Evolutionary conservation across 2,113 vertebrate species (phyloP).

Genomic region (Capricornis sumatraensis): DNA sequence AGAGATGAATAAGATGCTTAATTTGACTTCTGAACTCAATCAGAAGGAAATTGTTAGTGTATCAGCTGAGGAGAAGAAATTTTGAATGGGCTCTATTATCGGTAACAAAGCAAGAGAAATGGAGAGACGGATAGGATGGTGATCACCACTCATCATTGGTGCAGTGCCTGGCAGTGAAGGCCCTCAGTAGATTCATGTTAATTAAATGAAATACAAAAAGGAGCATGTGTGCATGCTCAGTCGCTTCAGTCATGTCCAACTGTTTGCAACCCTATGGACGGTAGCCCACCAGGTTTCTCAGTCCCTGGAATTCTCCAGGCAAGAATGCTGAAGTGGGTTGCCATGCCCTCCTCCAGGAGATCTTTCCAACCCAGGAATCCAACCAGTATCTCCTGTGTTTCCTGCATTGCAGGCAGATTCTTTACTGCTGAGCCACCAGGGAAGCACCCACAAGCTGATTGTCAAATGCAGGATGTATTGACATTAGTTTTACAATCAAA

Average conservation of each 20-base stretch:
- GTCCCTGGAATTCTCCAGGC: background rate
- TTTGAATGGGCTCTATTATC: background rate
- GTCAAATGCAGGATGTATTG: background rate
- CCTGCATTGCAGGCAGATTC: background rate
- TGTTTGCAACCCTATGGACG: background rate
- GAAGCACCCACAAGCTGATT: background rate
- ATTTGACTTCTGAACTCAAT: background rate
- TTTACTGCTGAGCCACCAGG: background rate
- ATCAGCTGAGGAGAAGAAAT: background rate
- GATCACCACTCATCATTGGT: background rate
- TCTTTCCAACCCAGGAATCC: background rate
- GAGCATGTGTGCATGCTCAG: background rate
- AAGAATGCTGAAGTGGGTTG: background rate
- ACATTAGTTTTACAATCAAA: background rate
- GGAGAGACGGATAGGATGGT: background rate
- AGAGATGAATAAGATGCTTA: background rate
- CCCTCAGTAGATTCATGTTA: background rate
- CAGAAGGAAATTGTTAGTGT: background rate
- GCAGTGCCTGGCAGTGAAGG: background rate
- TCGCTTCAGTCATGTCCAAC: background rate
- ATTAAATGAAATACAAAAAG: background rate
- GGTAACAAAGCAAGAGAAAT: background rate
- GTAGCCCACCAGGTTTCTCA: background rate
- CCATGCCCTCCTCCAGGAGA: background rate
- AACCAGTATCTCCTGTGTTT: background rate